Percentiles rank a stretch among this genome's conserved stretches.
Conservation (phyloP, 2,113 vertebrate species). For the Pipa parva region DNA sequence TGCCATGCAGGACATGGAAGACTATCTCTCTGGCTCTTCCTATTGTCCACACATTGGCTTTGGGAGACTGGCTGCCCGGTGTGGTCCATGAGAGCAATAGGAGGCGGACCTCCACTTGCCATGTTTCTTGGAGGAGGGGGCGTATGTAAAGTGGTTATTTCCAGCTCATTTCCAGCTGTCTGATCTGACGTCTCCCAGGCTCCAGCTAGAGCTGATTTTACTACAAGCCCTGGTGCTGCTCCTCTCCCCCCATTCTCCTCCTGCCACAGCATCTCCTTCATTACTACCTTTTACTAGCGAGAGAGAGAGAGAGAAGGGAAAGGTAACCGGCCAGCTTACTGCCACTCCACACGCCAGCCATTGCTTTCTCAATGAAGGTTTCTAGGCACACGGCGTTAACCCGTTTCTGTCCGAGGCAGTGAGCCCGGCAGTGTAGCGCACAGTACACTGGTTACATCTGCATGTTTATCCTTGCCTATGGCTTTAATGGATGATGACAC, state of each 20-base stretch:
- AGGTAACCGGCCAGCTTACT: background rate
- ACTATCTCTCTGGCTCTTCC: too few species aligned
- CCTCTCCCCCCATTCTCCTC: slow-evolving; percentile 46
- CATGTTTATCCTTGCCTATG: background rate
- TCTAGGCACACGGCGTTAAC: slow-evolving; percentile 3
- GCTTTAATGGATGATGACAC: slow-evolving; percentile 34
- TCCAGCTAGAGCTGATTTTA: slow-evolving; percentile 49
- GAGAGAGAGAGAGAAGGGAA: background rate
- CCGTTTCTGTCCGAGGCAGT: background rate
- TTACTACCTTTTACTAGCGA: slow-evolving; percentile 15
- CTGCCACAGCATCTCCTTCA: slow-evolving; percentile 23
- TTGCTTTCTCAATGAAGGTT: background rate
- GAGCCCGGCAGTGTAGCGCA: background rate
- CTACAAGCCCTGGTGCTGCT: slow-evolving; percentile 48
- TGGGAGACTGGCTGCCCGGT: too few species aligned
- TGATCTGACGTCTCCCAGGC: slow-evolving; percentile 51
- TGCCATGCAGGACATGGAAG: too few species aligned
- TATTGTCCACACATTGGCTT: too few species aligned
- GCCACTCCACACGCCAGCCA: background rate
- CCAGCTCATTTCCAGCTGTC: slow-evolving; percentile 43
- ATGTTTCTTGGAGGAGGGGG: slow-evolving; percentile 45
- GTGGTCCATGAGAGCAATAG: slow-evolving; percentile 2
- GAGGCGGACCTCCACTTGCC: slow-evolving; percentile 1
- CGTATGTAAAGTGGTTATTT: slow-evolving; percentile 43
- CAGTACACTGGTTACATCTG: background rate